These are phyloP conservation scores for Melanotaenia pygmaea DNA, from an alignment of 2,797 vertebrate genomes.

Conservation along the genomic window DNA sequence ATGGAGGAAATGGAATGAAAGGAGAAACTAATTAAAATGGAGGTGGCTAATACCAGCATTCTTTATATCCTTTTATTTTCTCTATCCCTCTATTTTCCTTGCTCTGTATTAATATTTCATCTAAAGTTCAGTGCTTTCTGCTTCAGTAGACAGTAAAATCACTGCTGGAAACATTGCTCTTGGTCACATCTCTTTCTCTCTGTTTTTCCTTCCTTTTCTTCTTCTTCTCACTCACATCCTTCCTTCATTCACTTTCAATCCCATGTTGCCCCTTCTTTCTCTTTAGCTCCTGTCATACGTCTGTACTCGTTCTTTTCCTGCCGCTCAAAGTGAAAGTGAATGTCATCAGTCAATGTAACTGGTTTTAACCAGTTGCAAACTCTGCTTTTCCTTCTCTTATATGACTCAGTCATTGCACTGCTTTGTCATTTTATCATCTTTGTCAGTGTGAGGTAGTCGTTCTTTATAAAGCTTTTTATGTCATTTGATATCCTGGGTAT, in stretches of 20 bases:
- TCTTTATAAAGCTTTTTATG: constrained; percentile 45
- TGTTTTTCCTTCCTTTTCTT: constrained; percentile 6
- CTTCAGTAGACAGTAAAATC: constrained; percentile 81
- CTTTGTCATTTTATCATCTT: constrained; percentile 38
- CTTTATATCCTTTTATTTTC: constrained; percentile 74
- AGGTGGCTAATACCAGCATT: constrained; percentile 68
- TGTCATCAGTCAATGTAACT: constrained; percentile 23
- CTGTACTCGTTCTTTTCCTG: constrained; percentile 16
- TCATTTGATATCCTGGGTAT: constrained; percentile 13
- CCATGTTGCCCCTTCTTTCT: constrained; percentile 16
- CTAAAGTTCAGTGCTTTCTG: constrained; percentile 80
- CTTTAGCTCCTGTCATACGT: constrained; percentile 20
- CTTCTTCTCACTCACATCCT: constrained; percentile 20
- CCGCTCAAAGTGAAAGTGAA: constrained; percentile 46
- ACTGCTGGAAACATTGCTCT: constrained; percentile 75
- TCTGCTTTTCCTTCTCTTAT: constrained; percentile 21
- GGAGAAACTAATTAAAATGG: constrained; percentile 77
- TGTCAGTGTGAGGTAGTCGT: constrained; percentile 27
- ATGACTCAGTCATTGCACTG: constrained; percentile 42
- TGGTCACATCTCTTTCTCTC: constrained; percentile 59
- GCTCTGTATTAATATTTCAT: constrained; percentile 82
- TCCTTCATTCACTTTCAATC: constrained; percentile 17
- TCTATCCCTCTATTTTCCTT: constrained; percentile 63
- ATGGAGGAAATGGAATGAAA: constrained; percentile 69
- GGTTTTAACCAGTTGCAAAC: constrained; percentile 31